phyloP scores from a whole-genome alignment of 2,888 invertebrate genomes.

The Coecobrya sp. region DNA sequence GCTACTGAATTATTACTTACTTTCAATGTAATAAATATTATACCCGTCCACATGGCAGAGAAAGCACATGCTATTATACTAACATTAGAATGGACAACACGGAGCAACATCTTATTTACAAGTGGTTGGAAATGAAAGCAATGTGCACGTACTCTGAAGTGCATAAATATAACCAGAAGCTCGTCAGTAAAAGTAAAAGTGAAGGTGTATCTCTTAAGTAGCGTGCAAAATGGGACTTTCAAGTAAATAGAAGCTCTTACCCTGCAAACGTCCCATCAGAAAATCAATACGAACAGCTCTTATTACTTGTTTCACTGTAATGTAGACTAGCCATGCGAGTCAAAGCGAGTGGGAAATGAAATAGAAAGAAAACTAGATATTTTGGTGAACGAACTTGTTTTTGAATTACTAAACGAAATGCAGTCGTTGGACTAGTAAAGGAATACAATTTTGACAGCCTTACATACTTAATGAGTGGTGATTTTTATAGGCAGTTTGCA shows the following conservation, averaged over 20 bases:
- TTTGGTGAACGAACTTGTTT: too few relatives aligned
- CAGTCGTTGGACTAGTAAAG: too few relatives aligned
- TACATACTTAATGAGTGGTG: too few relatives aligned
- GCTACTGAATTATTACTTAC: slow-evolving; percentile 58
- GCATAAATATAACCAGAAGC: neutral
- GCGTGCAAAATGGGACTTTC: slow-evolving; percentile 21
- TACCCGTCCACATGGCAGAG: neutral
- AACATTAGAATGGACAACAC: neutral
- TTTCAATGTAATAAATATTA: neutral
- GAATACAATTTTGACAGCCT: neutral
- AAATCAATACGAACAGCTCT: slow-evolving; percentile 58
- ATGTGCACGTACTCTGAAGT: neutral
- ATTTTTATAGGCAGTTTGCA: too few relatives aligned
- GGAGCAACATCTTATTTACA: neutral
- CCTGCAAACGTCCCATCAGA: neutral
- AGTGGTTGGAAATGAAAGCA: neutral
- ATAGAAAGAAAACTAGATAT: neutral
- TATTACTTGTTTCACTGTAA: neutral
- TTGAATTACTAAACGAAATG: too few relatives aligned
- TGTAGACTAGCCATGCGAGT: neutral
- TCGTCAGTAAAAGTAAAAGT: neutral
- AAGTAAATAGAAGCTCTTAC: slow-evolving; percentile 8
- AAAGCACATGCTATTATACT: neutral
- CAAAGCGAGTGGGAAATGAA: neutral
- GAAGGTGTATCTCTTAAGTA: slow-evolving; percentile 30